phyloP scores from a whole-genome alignment of 2,797 vertebrate genomes.

The Liparis tanakae region DNA sequence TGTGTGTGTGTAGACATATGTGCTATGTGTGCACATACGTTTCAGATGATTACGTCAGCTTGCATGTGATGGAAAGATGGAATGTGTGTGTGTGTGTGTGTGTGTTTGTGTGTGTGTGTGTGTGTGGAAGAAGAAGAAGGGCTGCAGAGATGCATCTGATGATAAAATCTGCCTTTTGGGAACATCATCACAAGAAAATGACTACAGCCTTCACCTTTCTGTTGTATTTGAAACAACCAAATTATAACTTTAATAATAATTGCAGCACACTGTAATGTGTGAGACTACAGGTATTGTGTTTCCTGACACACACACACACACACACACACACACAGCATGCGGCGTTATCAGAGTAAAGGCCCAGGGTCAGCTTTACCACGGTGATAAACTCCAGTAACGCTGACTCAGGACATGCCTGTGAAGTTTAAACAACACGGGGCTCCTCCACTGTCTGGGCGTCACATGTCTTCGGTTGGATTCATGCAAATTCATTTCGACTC shows the following conservation, averaged over 20 bases:
- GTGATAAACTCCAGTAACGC: constrained; percentile 60
- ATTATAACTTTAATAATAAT: neutral
- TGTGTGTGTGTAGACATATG: neutral
- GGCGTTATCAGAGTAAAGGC: constrained; percentile 40
- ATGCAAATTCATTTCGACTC: neutral
- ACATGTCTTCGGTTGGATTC: neutral
- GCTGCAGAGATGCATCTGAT: neutral
- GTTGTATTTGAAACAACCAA: neutral
- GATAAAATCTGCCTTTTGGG: neutral
- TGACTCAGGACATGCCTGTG: constrained; percentile 58
- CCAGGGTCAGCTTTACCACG: constrained; percentile 52
- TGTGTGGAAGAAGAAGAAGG: neutral
- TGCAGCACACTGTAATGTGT: neutral
- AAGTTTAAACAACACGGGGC: constrained; percentile 44
- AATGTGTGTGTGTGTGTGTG: constrained; percentile 6
- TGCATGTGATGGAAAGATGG: constrained; percentile 14
- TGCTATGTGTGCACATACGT: constrained; percentile 17
- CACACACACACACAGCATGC: constrained; percentile 1
- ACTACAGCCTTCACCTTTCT: neutral
- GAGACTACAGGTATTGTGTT: constrained; percentile 4
- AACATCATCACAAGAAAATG: neutral
- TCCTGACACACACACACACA: too few relatives aligned
- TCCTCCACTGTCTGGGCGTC: neutral
- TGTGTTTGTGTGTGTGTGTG: neutral
- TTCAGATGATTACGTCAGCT: constrained; percentile 28